Base-by-base conservation (phyloP, 2,888 invertebrate genomes). In the Elysia crispata region DNA sequence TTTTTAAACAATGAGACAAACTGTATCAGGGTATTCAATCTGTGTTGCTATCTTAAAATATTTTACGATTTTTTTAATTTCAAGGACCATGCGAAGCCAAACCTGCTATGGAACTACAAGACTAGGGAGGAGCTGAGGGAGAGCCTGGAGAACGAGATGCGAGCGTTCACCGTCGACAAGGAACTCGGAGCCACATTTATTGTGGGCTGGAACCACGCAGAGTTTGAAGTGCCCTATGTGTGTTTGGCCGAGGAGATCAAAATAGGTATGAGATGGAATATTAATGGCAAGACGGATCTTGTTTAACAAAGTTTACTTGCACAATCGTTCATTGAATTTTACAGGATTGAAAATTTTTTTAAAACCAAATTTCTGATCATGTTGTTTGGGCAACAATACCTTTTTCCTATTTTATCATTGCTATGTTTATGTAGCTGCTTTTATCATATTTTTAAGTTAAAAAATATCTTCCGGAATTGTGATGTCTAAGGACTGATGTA, bases 81-180 rank as follows among this genome's bases (percentile, higher is more conserved):
- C 41, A 25, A 80, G 79, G 98, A 99, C 93, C 99, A 99, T 91
- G 95, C 97, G 80, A 94, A 97, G 92, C 97, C 99, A 0, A 98
- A 99, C 93, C 94, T 99, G 62, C 98, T 99, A 89, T 99, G 99
- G 99, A 99, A 99, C 92, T 98, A 98, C 90, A 98, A 98, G 96
- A 99, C 99, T 0, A 94, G 99, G 74, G 98, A 98, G 92, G 99
- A 99, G 92, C 93, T 99, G 77, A 94, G 97, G 84, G 96, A 96
- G 90, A 96, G 97, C 0, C 93, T 99, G 83, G 98, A 98, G 91
- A 97, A 96, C 91, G 99, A 99, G 92, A 94, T 98, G 76, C 94
- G 98, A 67, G 95, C 96, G 80, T 97, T 99, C 92, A 94, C 95
- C 0, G 95, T 95, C 5, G 98, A 98, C 93, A 95, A 97, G 83